A percentile compares a stretch with the other conserved stretches of the same genome.
phyloP scores from a whole-genome alignment of 2,797 vertebrate species.

The Tapera naevia region DNA sequence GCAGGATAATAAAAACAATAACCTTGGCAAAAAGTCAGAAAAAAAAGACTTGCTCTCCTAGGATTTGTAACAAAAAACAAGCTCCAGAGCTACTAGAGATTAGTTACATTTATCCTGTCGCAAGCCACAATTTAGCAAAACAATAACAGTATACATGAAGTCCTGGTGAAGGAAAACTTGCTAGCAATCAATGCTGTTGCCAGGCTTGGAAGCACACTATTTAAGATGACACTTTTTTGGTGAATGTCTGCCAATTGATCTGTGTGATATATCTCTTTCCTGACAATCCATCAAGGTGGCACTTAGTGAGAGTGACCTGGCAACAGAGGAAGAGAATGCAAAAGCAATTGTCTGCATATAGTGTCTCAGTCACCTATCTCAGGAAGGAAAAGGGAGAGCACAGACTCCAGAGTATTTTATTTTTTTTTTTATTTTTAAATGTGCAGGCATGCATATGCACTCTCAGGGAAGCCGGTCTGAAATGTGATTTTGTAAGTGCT shows the following conservation, averaged over 20 bases:
- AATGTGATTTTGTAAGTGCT: not conserved
- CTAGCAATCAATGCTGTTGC: not conserved
- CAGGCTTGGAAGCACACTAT: not conserved
- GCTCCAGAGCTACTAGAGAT: not conserved
- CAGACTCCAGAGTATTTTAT: not conserved
- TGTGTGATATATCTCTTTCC: not conserved
- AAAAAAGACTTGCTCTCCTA: not conserved
- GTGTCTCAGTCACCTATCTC: not conserved
- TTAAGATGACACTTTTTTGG: not conserved
- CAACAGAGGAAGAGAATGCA: not conserved
- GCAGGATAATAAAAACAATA: not conserved
- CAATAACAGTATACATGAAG: not conserved
- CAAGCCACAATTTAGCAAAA: not conserved
- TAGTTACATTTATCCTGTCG: not conserved
- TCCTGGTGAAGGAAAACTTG: not conserved
- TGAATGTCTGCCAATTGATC: not conserved
- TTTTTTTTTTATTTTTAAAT: not conserved
- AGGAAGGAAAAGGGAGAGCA: not conserved
- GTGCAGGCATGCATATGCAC: not conserved
- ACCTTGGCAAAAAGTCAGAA: not conserved
- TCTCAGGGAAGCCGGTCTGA: not conserved
- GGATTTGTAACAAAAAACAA: not conserved
- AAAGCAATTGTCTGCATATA: not conserved
- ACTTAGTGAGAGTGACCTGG: not conserved
- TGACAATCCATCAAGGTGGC: slow-evolving; percentile 4